Conservation (phyloP, 2,113 vertebrate species). For the Pituophis catenifer region DNA sequence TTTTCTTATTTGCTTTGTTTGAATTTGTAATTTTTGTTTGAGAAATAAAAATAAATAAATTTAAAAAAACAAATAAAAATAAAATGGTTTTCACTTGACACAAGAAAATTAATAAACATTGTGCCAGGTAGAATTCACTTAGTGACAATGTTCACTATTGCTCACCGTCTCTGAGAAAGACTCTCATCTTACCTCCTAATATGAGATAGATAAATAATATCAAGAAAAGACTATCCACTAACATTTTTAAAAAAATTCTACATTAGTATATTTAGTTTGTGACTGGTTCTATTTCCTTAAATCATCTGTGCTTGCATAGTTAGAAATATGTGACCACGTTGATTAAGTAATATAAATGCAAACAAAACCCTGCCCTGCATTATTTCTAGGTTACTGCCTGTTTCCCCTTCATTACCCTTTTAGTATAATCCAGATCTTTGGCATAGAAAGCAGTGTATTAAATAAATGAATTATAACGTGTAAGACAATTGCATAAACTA, state of each 20-base stretch:
- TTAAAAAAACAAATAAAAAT: too few relatives aligned
- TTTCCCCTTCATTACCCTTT: neutral
- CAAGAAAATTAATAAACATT: neutral
- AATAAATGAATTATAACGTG: neutral
- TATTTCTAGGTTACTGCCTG: neutral
- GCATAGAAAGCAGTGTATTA: neutral
- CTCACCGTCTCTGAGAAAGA: neutral
- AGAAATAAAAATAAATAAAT: too few relatives aligned
- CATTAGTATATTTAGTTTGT: neutral
- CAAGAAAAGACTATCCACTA: neutral
- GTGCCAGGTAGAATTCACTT: neutral
- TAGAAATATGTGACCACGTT: neutral
- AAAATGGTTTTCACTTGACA: neutral
- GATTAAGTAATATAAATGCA: neutral
- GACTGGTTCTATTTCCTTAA: neutral
- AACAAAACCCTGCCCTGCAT: neutral
- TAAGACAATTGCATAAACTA: neutral
- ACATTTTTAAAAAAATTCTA: neutral
- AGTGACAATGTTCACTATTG: neutral
- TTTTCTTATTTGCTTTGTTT: too few relatives aligned
- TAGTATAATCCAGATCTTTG: neutral
- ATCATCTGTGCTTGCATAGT: neutral
- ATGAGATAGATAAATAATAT: neutral
- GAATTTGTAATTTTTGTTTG: too few relatives aligned
- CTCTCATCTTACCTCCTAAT: neutral